Evolutionary conservation across 2,113 vertebrate species (phyloP).

Genomic region (Silurus meridionalis): DNA sequence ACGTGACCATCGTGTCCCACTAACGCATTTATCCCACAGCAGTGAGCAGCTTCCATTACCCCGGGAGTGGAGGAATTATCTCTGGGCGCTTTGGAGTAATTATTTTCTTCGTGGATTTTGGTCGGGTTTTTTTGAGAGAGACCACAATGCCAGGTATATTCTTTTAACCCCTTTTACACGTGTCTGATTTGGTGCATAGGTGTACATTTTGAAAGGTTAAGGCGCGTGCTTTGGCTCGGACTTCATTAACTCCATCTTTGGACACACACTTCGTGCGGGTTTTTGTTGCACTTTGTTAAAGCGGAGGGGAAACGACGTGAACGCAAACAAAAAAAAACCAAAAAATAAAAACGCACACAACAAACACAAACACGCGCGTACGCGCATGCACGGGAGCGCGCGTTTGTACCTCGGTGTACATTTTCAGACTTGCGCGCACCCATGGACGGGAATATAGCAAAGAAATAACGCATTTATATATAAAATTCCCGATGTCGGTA

Average conservation of each 20-base stretch:
- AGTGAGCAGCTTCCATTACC: conserved; percentile 29
- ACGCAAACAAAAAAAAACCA: not conserved
- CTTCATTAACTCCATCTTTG: not conserved
- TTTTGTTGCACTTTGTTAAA: too few species aligned
- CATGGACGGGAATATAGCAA: not conserved
- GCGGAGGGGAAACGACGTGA: not conserved
- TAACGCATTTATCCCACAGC: conserved; percentile 53
- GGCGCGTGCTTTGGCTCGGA: conserved; percentile 2
- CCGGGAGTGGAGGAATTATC: conserved; percentile 40
- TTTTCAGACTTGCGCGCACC: too few species aligned
- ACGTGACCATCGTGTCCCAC: conserved; percentile 51
- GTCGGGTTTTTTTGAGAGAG: not conserved
- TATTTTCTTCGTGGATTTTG: not conserved
- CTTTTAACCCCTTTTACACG: not conserved
- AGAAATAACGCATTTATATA: not conserved
- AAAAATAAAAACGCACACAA: not conserved
- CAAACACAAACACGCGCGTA: not conserved
- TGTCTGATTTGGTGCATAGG: not conserved
- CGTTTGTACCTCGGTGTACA: not conserved
- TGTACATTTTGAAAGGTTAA: too few species aligned
- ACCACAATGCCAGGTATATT: conserved; percentile 53
- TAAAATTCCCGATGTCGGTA: too few species aligned
- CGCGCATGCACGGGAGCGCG: not conserved
- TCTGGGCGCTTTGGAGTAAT: conserved; percentile 21
- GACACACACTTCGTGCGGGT: not conserved